Conservation (phyloP, 2,113 vertebrate species). For the Sminthopsis crassicaudata region DNA sequence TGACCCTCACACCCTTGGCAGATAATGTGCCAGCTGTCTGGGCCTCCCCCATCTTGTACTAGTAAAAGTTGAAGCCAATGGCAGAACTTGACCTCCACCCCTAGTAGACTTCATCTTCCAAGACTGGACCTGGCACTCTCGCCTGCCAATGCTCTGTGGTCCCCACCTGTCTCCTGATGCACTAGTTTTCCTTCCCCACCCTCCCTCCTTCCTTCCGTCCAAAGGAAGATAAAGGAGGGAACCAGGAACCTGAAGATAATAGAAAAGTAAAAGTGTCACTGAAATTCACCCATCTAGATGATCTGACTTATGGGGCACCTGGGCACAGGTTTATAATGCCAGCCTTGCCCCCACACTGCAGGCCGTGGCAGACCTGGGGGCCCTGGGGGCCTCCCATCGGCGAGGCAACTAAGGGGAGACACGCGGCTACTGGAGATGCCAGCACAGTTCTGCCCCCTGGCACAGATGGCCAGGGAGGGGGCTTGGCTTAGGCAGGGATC, state of each 20-base stretch:
- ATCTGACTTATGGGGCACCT: neutral
- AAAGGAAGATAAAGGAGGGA: neutral
- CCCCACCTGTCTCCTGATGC: neutral
- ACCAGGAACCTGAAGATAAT: neutral
- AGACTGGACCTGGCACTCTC: neutral
- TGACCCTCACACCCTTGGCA: neutral
- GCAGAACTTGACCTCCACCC: neutral
- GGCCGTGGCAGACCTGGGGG: neutral
- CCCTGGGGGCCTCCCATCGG: neutral
- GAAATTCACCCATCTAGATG: neutral
- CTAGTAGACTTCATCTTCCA: neutral
- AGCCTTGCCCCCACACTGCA: neutral
- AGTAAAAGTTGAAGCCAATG: neutral
- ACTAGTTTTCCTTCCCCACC: neutral
- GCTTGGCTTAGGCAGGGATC: neutral
- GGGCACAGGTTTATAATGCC: neutral
- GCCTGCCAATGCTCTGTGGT: neutral
- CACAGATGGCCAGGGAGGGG: neutral
- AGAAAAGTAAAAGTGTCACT: neutral
- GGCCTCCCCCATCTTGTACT: neutral
- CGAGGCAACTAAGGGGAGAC: neutral
- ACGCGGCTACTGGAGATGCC: neutral
- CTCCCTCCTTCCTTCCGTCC: neutral
- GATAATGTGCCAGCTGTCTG: neutral
- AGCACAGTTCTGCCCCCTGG: no score